Evolutionary conservation across 2,113 vertebrate genomes (phyloP).

Genomic region (Suncus etruscus): DNA sequence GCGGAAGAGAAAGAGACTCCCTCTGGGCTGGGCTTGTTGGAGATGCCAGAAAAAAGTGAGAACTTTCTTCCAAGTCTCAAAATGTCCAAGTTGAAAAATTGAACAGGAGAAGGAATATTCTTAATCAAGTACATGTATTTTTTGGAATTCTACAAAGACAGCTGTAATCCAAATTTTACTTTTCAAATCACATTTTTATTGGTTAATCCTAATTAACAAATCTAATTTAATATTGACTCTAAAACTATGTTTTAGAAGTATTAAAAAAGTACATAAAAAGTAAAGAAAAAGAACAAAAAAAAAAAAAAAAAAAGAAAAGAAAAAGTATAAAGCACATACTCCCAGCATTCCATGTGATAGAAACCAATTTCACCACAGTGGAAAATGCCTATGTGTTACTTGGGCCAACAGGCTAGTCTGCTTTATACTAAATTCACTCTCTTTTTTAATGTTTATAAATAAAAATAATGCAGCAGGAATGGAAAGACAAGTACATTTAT

Average conservation of each 20-base stretch:
- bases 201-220: too few relatives aligned
- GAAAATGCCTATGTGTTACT: not conserved
- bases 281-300: too few relatives aligned
- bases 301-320: not conserved
- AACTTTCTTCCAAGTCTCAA: not conserved
- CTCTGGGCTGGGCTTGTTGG: not conserved
- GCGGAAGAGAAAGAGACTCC: not conserved
- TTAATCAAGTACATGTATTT: not conserved
- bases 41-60: not conserved
- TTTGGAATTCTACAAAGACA: not conserved
- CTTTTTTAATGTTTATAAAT: not conserved
- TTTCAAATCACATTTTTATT: not conserved
- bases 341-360: not conserved
- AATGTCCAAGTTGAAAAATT: not conserved
- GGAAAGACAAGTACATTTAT: not conserved
- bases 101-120: not conserved
- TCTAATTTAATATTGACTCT: too few relatives aligned
- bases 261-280: not conserved
- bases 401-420: not conserved
- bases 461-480: not conserved
- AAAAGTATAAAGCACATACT: not conserved
- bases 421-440: conserved; percentile 1
- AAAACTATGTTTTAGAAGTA: not conserved
- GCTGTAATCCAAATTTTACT: not conserved
- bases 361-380: not conserved